Base-by-base conservation (phyloP, 2,888 invertebrate species). In the Anodontia alba region DNA sequence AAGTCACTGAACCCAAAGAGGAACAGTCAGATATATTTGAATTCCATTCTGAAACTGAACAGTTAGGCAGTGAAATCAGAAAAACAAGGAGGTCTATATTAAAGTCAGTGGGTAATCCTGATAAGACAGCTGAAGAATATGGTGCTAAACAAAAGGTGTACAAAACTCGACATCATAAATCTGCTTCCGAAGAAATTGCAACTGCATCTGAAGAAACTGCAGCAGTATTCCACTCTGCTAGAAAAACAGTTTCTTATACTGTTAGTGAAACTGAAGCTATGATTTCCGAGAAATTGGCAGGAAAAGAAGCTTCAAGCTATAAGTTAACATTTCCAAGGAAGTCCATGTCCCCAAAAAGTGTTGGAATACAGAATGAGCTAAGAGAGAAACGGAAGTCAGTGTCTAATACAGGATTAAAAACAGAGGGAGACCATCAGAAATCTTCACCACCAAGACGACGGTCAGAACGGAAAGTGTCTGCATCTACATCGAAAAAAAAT, bases 401-500 rank as follows among this genome's bases (percentile, higher is more conserved):
- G 17, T 15, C 33, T 20, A 17, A 33, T 20, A 33, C 62, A n/a
- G 31, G 31, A 2, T 7, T 62, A 17, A 33, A 62, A 33, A 8
- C 3, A 29, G 20, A 33, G 5, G n/a, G n/a, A n/a, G 62, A 23
- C 7, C 1, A 31, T 5, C 33, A 62, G 62, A 62, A 62, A 33
- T 62, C 62, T 62, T 8, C 57, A 57, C 69, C 69, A 43, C 69
- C 69, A 29, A 23, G 33, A 26, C 12, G 69, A 15, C 43, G 43
- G 1, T 42, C 69, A 42, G 38, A 68, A 36, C 73, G 81, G 36
- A 81, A 71, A 33, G 31, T 75, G 42, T 85, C 85, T n/a, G 81
- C 85, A n/a, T 82, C 85, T 10, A 85, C 85, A 15, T 73, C 80
- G 2, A 85, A 85, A 36, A 85, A 85, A 62, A 7, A 23, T 8